A percentile compares a stretch with the other conserved stretches of the same genome.
phyloP scores from a whole-genome alignment of 2,797 vertebrate species.

The Myripristis jacobus region DNA sequence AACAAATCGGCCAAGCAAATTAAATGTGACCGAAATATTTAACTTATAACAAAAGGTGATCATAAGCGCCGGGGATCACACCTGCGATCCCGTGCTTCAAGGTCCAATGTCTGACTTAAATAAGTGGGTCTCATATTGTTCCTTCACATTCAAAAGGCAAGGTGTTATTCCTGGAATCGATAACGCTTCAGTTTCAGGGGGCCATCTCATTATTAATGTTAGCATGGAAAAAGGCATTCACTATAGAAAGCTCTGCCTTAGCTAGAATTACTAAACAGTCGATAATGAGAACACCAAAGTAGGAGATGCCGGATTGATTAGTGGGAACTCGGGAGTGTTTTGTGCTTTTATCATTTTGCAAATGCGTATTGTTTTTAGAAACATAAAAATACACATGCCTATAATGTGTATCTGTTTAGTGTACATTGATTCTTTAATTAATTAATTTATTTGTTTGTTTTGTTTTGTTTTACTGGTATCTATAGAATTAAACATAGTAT shows the following conservation, averaged over 20 bases:
- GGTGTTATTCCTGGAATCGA: slow-evolving; percentile 9
- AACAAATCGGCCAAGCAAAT: slow-evolving; percentile 50
- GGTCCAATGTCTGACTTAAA: slow-evolving; percentile 33
- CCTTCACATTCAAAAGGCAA: slow-evolving; percentile 31
- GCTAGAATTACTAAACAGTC: not conserved
- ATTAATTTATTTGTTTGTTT: not conserved
- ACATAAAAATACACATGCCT: slow-evolving; percentile 8
- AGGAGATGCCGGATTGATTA: slow-evolving; percentile 2
- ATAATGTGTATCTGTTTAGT: slow-evolving; percentile 25
- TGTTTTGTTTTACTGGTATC: slow-evolving; percentile 39
- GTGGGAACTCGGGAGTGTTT: not conserved
- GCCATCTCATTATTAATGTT: slow-evolving; percentile 6
- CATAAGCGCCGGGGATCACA: not conserved
- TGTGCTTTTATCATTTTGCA: slow-evolving; percentile 7
- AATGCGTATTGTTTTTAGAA: slow-evolving; percentile 18
- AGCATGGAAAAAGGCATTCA: not conserved
- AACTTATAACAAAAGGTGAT: slow-evolving; percentile 27
- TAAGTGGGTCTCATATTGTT: slow-evolving; percentile 16
- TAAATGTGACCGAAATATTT: slow-evolving; percentile 38
- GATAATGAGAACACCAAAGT: not conserved
- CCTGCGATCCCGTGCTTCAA: slow-evolving; percentile 13
- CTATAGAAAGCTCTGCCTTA: not conserved
- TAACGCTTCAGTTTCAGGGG: slow-evolving; percentile 7
- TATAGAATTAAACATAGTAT: slow-evolving; percentile 65
- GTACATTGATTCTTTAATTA: no score